phyloP scores from a whole-genome alignment of 2,113 vertebrate genomes.

The Dicerorhinus sumatrensis region DNA sequence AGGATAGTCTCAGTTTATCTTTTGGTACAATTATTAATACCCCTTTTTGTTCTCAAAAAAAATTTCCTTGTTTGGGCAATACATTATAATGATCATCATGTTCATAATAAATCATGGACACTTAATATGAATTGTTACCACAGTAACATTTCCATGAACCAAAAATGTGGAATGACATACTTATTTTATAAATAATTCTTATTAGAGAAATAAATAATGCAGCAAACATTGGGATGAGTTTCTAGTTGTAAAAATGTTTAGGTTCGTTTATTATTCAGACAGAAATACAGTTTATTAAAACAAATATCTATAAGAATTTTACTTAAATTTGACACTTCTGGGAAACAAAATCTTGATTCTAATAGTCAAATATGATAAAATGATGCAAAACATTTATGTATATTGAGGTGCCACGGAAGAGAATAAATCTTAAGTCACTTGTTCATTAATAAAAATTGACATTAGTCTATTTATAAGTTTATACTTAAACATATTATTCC shows the following conservation, averaged over 20 bases:
- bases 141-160: background rate
- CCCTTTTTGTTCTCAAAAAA: background rate
- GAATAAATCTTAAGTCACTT: background rate
- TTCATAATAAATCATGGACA: background rate
- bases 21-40: background rate
- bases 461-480: background rate
- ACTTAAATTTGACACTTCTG: background rate
- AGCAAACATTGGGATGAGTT: background rate
- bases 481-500: background rate
- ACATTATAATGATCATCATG: background rate
- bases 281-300: background rate
- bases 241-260: background rate
- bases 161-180: background rate
- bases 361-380: background rate
- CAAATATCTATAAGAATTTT: background rate
- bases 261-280: background rate
- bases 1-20: background rate
- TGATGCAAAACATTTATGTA: background rate
- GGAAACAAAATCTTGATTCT: background rate
- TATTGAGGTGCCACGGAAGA: background rate
- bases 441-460: background rate
- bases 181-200: slow-evolving; percentile 7
- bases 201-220: background rate
- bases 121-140: background rate
- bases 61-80: background rate